Percentiles rank a stretch among this genome's conserved stretches.
Conservation (phyloP, 2,797 vertebrate genomes). For the Rhabdophis nuchalis region DNA sequence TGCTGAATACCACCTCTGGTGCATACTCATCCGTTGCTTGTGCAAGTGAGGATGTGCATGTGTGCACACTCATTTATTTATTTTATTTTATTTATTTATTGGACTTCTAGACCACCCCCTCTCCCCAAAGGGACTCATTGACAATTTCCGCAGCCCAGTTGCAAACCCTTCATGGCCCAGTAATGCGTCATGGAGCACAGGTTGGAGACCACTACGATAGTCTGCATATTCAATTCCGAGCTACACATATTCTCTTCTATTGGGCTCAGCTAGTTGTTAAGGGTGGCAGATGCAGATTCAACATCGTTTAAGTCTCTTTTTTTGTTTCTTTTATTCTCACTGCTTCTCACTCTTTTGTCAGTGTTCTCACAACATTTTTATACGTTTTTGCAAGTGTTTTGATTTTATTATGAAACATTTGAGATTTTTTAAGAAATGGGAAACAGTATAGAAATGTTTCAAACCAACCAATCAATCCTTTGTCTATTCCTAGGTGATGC, state of each 20-base stretch:
- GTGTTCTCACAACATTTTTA: not conserved
- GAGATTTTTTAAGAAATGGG: not conserved
- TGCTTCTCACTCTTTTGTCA: not conserved
- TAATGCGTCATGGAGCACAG: too few species aligned
- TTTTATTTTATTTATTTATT: too few species aligned
- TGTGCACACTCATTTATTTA: too few species aligned
- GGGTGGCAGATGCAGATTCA: constrained; percentile 19
- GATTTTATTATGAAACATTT: not conserved
- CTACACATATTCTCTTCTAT: not conserved
- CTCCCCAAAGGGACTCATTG: too few species aligned
- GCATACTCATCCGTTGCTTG: too few species aligned
- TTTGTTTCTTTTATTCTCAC: not conserved
- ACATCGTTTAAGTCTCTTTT: not conserved
- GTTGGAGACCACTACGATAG: too few species aligned
- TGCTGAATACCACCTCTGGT: too few species aligned
- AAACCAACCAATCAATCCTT: not conserved
- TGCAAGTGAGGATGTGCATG: too few species aligned
- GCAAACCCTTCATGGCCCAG: too few species aligned
- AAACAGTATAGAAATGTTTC: not conserved
- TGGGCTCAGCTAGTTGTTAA: not conserved
- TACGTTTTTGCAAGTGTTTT: not conserved
- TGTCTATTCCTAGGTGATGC: not conserved
- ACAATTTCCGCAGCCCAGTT: too few species aligned
- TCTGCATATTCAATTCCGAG: not conserved
- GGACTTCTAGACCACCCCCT: too few species aligned